Evolutionary conservation across 2,797 vertebrate genomes (phyloP), one percentile per base, ranked within the genome.

Genomic region (Babyrousa celebensis): DNA sequence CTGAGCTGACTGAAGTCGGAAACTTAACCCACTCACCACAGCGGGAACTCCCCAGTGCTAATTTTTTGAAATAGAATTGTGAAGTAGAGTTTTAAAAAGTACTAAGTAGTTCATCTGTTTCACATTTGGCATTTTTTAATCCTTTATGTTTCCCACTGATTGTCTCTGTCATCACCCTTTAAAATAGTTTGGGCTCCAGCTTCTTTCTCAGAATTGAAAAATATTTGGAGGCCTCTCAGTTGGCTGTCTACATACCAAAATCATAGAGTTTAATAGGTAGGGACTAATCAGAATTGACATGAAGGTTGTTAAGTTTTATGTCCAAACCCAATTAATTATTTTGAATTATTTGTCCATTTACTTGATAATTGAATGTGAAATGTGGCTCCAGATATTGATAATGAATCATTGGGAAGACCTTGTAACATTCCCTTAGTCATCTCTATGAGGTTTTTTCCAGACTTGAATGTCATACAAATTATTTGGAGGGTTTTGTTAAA

Each of bases 101-200:
- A 63, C 54, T 85, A 78, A 25, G 10, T 89, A 25, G 16, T 52
- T 94, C 12, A 14, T 89, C 48, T 89, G 40, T 83, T 91, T 96
- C 32, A 63, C n/a, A 74, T 12, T 63, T 96, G 52, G 27, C 36
- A 71, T 87, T 94, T 91, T 97, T 91, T 40, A 92, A 88, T 65
- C 62, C 43, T 89, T 92, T 85, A 63, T 85, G 95, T 96, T 96
- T n/a, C 58, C 23, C 6, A 70, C 86, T 90, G 71, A 92, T 96
- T 1, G 23, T 79, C 40, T 58, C 23, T 27, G 9, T 80, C 15
- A 12, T 83, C 85, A 40, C 77, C 16, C 21, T 83, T 72, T 87
- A 63, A 88, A 32, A 77, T 78, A 91, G 60, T 32, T 7, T 58
- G 48, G 25, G 23, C 6, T 89, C 85, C 21, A 93, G 11, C 20